A percentile compares a stretch with the other conserved stretches of the same genome.
Conservation (phyloP, 2,797 vertebrate genomes). For the Myotis vivesi region DNA sequence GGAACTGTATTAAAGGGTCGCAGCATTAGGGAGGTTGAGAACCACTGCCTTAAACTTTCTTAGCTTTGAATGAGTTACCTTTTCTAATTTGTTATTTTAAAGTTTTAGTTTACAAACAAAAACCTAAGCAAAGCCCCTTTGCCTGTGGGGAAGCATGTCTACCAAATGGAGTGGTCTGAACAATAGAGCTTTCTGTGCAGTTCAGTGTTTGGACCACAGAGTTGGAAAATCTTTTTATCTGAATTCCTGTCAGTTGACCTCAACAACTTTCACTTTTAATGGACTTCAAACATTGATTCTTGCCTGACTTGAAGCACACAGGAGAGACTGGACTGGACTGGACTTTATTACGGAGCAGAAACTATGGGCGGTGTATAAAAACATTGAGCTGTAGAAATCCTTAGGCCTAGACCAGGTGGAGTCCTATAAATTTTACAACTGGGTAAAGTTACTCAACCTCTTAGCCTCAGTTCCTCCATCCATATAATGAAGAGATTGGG, state of each 20-base stretch:
- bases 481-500: not conserved
- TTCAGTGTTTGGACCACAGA: not conserved
- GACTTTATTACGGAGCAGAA: not conserved
- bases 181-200: not conserved
- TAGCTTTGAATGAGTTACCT: not conserved
- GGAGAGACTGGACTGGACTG: not conserved
- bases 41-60: not conserved
- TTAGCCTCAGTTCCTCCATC: not conserved
- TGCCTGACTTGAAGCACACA: not conserved
- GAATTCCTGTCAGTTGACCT: constrained; percentile 45
- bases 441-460: not conserved
- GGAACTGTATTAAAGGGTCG: too few species aligned
- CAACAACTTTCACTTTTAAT: constrained; percentile 49
- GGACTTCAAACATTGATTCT: constrained; percentile 21
- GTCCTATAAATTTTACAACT: not conserved
- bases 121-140: not conserved
- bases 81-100: not conserved
- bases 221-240: constrained; percentile 20
- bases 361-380: not conserved
- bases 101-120: constrained; percentile 7
- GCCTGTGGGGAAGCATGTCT: not conserved
- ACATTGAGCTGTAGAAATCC: not conserved
- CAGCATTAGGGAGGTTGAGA: too few species aligned
- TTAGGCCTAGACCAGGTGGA: not conserved
- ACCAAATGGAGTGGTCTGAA: not conserved